Percentiles rank a stretch among this genome's conserved stretches.
Evolutionary conservation across 2,113 vertebrate genomes (phyloP).

Genomic region (Rafetus swinhoei): DNA sequence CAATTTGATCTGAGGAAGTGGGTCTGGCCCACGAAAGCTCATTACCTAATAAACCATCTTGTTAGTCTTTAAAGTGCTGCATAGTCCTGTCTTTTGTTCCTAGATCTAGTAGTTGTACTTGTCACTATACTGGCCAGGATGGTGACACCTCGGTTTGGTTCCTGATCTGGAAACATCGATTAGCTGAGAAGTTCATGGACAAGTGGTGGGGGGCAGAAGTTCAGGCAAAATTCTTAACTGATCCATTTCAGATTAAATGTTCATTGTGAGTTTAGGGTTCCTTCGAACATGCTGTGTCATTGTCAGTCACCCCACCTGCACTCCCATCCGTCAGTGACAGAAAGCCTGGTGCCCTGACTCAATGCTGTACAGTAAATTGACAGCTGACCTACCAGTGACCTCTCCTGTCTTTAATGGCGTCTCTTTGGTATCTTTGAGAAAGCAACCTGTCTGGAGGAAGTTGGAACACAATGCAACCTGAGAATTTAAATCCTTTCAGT

Average conservation of each 20-base stretch:
- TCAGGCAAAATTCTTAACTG: not conserved
- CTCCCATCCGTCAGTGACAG: not conserved
- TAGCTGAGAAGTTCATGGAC: not conserved
- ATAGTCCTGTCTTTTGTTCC: not conserved
- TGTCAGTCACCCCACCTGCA: not conserved
- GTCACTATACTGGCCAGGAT: not conserved
- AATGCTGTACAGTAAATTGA: not conserved
- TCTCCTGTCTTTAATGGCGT: not conserved
- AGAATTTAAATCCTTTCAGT: constrained; percentile 58
- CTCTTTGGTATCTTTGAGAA: constrained; percentile 14
- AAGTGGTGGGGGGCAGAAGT: fast-evolving
- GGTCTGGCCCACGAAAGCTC: no score
- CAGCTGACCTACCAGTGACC: not conserved
- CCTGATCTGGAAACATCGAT: not conserved
- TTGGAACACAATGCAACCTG: constrained; percentile 16
- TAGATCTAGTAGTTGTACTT: not conserved
- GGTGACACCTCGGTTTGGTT: not conserved
- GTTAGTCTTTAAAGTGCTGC: no score
- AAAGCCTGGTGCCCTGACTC: not conserved
- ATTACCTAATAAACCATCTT: no score
- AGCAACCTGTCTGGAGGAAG: constrained; percentile 27
- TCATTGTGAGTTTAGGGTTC: not conserved
- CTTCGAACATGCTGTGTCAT: not conserved
- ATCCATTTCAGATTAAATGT: not conserved
- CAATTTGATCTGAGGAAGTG: no score